phyloP scores from a whole-genome alignment of 2,888 invertebrate species.

The Phaonia tiefii region DNA sequence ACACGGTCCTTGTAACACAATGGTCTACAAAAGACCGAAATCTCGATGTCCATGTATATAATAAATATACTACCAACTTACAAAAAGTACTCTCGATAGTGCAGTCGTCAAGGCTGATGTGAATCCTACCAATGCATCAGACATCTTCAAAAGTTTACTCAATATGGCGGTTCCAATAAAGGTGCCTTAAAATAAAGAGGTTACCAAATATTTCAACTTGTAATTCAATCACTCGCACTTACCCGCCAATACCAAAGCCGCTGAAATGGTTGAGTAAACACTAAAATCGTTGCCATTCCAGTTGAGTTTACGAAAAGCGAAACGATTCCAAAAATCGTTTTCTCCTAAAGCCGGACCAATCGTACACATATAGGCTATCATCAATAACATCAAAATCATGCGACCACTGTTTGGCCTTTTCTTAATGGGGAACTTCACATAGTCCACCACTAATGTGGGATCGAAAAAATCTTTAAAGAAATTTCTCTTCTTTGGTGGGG shows the following conservation, averaged over 20 bases:
- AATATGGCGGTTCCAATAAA: constrained; percentile 79
- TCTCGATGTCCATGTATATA: too few relatives aligned
- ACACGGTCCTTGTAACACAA: too few relatives aligned
- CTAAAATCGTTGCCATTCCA: constrained; percentile 79
- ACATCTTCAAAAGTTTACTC: constrained; percentile 77
- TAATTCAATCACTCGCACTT: constrained; percentile 19
- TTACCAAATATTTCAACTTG: neutral
- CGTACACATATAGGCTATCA: constrained; percentile 77
- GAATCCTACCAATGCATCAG: constrained; percentile 78
- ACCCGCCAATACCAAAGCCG: constrained; percentile 75
- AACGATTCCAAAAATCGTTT: constrained; percentile 78
- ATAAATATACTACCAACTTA: constrained; percentile 69
- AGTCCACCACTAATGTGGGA: constrained; percentile 77
- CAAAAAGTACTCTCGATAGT: constrained; percentile 77
- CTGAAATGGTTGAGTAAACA: constrained; percentile 76
- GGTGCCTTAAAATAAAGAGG: constrained; percentile 73
- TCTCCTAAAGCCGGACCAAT: constrained; percentile 78
- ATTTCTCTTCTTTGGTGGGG: constrained; percentile 62
- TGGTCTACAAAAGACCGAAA: too few relatives aligned
- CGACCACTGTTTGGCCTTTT: constrained; percentile 77
- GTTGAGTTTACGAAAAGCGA: constrained; percentile 76
- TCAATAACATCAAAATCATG: constrained; percentile 73
- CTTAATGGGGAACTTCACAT: constrained; percentile 75
- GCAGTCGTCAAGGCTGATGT: constrained; percentile 76
- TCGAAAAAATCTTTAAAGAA: constrained; percentile 77